Evolutionary conservation across 2,797 vertebrate species (phyloP).

Genomic region (Agapornis canus): DNA sequence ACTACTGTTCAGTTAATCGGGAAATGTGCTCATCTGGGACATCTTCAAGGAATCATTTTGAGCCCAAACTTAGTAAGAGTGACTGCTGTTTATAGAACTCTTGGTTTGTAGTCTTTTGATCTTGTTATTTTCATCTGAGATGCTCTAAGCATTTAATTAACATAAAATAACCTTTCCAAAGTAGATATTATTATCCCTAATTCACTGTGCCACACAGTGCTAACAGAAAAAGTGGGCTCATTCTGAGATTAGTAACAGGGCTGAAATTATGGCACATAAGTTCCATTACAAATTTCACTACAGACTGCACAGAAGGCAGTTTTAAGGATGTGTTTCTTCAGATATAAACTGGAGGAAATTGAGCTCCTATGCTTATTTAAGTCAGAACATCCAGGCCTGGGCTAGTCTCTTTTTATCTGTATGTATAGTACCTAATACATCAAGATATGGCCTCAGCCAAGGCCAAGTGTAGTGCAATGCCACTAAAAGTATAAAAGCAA

Average conservation of each 20-base stretch:
- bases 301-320: neutral
- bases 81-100: neutral
- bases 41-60: constrained; percentile 2
- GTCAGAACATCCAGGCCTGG: neutral
- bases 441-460: neutral
- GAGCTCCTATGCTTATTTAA: neutral
- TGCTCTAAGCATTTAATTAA: neutral
- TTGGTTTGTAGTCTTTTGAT: neutral
- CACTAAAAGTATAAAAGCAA: neutral
- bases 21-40: neutral
- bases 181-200: neutral
- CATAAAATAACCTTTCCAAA: neutral
- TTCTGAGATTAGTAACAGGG: neutral
- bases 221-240: neutral
- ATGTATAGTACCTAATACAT: neutral
- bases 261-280: neutral
- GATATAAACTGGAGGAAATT: neutral
- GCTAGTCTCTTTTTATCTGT: neutral
- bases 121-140: neutral
- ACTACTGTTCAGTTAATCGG: neutral
- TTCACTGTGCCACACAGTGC: neutral
- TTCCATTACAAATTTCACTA: neutral
- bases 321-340: neutral
- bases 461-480: neutral
- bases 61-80: neutral